Evolutionary conservation across 2,888 invertebrate genomes (phyloP), one percentile per base, ranked within the genome.

Genomic region (Amiota minor): DNA sequence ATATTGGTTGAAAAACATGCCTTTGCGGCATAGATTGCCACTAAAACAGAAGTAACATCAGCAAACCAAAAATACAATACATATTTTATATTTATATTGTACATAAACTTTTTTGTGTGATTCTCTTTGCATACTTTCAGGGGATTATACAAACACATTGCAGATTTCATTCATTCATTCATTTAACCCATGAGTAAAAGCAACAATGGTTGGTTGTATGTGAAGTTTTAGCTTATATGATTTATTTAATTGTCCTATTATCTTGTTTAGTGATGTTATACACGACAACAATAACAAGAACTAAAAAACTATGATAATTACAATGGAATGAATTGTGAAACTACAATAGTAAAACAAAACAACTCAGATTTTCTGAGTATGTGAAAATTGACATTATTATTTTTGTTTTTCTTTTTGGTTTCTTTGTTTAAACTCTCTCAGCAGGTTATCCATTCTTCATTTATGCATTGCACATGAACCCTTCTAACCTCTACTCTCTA

Each of bases 161-260:
- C 35, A 35, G 35, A 35, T 35, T 35, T 8, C 35, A 35, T 35
- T 35, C 35, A 35, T 35, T 35, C 35, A 6, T 35, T 35, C 35
- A 35, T 35, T 35, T 35, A 35, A 35, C 35, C 35, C 2, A 6
- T 35, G 35, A 6, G 6, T 8, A 35, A 35, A 35, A 35, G 35
- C 35, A 6, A 0, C 35, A 6, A 3, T 35, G 35, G 2, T 35
- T 35, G 53, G 53, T 49, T 59, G 18, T 59, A 20, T 18, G 20
- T 59, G 9, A 16, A 20, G 59, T 59, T 16, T 59, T 23, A 45
- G 45, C 11, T 62, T 14, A 35, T 23, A 35, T 62, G 3, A 62
- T 62, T 62, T 62, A 62, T 62, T 35, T 62, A 62, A 62, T 62
- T 62, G 45, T 45, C 9, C 62, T 62, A 62, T 62, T 62, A 62